Evolutionary conservation across 2,888 invertebrate species (phyloP).

Genomic region (Criorhina ranunculi): DNA sequence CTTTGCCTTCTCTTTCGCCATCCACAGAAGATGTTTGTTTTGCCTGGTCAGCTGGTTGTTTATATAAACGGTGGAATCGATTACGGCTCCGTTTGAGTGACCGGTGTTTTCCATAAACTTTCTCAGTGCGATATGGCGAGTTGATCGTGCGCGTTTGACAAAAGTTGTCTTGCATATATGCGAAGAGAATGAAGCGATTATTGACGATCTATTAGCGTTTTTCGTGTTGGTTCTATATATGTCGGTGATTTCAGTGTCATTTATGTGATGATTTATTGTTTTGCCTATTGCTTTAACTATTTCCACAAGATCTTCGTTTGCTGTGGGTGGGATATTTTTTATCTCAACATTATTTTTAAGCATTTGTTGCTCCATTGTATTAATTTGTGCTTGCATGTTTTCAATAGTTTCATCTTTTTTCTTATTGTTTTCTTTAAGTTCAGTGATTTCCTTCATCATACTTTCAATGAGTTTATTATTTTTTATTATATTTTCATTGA

Average conservation of each 20-base stretch:
- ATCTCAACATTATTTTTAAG: constrained; percentile 9
- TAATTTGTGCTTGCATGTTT: background rate
- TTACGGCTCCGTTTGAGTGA: background rate
- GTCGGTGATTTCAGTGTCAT: background rate
- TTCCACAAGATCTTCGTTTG: background rate
- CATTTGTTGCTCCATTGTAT: background rate
- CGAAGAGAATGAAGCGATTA: background rate
- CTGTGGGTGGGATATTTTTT: background rate
- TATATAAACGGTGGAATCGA: constrained; percentile 20
- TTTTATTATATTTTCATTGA: constrained; percentile 3
- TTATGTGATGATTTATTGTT: background rate
- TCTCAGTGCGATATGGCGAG: background rate
- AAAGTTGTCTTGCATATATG: background rate
- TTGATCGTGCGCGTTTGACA: background rate
- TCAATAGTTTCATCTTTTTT: background rate
- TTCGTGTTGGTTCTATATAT: background rate
- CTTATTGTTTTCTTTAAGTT: background rate
- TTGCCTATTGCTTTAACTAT: background rate
- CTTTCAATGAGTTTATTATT: background rate
- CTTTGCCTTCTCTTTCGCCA: constrained; percentile 31
- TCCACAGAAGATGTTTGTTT: constrained; percentile 28
- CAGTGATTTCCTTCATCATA: background rate
- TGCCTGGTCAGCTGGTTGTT: constrained; percentile 32
- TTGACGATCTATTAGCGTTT: background rate
- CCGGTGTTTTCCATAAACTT: background rate